These are phyloP conservation scores for Drosophila azteca DNA, from an alignment of 1,140 invertebrate species.

Conservation along the genomic window DNA sequence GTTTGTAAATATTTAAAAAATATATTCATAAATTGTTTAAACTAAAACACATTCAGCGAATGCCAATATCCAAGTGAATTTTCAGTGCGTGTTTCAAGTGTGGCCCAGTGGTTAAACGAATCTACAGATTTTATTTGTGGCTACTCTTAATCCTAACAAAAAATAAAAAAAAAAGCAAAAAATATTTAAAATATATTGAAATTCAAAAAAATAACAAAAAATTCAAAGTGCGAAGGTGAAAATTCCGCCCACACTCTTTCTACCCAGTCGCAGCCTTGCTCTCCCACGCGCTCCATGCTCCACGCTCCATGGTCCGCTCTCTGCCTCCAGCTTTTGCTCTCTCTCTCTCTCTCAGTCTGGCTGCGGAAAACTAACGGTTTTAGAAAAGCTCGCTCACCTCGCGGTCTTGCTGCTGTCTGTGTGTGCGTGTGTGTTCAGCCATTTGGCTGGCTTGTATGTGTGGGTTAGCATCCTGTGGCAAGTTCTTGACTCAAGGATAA, in stretches of 20 bases:
- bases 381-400: conserved; percentile 70
- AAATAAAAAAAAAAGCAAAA: conserved; percentile 34
- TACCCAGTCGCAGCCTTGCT: conserved; percentile 1
- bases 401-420: conserved; percentile 50
- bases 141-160: conserved; percentile 15
- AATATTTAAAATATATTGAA: conserved; percentile 30
- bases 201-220: conserved; percentile 43
- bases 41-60: conserved; percentile 37
- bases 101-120: conserved; percentile 27
- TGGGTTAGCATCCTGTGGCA: conserved; percentile 76
- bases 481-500: conserved; percentile 82
- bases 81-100: conserved; percentile 26
- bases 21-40: conserved; percentile 67
- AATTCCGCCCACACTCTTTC: conserved; percentile 60
- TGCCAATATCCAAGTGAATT: conserved; percentile 14
- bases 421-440: conserved; percentile 26
- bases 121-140: conserved; percentile 22
- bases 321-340: conserved; percentile 3
- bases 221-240: conserved; percentile 76
- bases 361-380: conserved; percentile 60
- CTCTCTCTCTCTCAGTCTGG: conserved; percentile 6
- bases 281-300: too few relatives aligned
- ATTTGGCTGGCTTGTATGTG: conserved; percentile 28
- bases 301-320: conserved; percentile 1
- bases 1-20: conserved; percentile 73